Percentiles rank a stretch among this genome's conserved stretches.
These are phyloP conservation scores for Gymnoscopelus microlampas DNA, from an alignment of 2,797 vertebrate genomes.

Conservation along the genomic window DNA sequence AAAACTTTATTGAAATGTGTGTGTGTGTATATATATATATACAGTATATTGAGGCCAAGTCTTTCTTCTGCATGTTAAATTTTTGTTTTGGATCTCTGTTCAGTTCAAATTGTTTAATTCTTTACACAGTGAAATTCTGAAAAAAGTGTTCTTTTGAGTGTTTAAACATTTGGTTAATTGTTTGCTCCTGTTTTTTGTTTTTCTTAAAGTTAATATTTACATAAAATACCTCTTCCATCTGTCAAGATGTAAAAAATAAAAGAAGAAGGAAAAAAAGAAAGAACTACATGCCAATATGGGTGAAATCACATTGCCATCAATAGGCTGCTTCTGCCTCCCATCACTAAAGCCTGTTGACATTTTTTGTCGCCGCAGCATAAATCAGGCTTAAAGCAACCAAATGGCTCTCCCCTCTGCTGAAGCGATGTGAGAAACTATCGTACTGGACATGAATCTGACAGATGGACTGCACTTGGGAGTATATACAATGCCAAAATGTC, in stretches of 20 bases:
- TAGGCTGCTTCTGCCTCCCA: slow-evolving; percentile 15
- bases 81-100: slow-evolving; percentile 66
- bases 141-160: slow-evolving; percentile 52
- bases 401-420: slow-evolving; percentile 29
- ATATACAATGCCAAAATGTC: slow-evolving; percentile 63
- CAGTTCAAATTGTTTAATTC: slow-evolving; percentile 54
- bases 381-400: background rate
- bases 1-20: slow-evolving; percentile 51
- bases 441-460: slow-evolving; percentile 35
- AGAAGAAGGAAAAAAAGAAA: slow-evolving; percentile 35
- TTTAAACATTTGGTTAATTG: slow-evolving; percentile 68
- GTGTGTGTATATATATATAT: slow-evolving; percentile 17
- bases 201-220: slow-evolving; percentile 58
- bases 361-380: no score
- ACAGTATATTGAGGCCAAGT: slow-evolving; percentile 62
- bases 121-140: slow-evolving; percentile 57
- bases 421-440: slow-evolving; percentile 28
- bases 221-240: slow-evolving; percentile 79
- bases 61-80: slow-evolving; percentile 77
- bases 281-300: slow-evolving; percentile 44
- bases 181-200: slow-evolving; percentile 53
- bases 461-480: slow-evolving; percentile 43
- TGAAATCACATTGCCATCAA: slow-evolving; percentile 26
- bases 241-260: slow-evolving; percentile 55
- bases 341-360: background rate